Evolutionary conservation across 2,797 vertebrate species (phyloP).

Genomic region (Rhynchonycteris naso): DNA sequence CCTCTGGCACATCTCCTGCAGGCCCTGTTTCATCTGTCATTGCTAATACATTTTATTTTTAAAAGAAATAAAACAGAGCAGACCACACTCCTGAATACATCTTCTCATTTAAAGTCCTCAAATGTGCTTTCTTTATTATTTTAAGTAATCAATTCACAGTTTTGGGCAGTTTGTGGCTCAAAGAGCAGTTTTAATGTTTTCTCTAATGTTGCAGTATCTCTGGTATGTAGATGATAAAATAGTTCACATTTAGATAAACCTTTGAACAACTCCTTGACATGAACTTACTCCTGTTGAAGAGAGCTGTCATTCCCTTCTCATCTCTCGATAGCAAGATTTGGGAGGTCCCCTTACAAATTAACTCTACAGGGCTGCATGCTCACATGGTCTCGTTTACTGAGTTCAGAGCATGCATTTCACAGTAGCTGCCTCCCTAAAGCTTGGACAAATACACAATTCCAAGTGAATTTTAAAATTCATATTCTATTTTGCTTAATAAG

Average conservation of each 20-base stretch:
- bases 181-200: slow-evolving; percentile 79
- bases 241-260: slow-evolving; percentile 73
- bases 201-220: slow-evolving; percentile 77
- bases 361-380: slow-evolving; percentile 73
- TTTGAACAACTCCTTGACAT: slow-evolving; percentile 80
- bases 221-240: slow-evolving; percentile 80
- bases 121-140: slow-evolving; percentile 76
- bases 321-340: slow-evolving; percentile 78
- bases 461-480: slow-evolving; percentile 80
- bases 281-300: slow-evolving; percentile 76
- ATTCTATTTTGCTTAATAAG: slow-evolving; percentile 80
- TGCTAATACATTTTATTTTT: slow-evolving; percentile 28
- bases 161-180: slow-evolving; percentile 62
- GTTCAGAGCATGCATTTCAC: slow-evolving; percentile 53
- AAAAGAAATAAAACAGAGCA: slow-evolving; percentile 66
- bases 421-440: slow-evolving; percentile 60
- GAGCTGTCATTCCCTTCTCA: slow-evolving; percentile 81
- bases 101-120: slow-evolving; percentile 19
- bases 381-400: slow-evolving; percentile 78
- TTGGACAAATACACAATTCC: slow-evolving; percentile 74
- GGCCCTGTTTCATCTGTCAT: slow-evolving; percentile 56
- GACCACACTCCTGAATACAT: slow-evolving; percentile 53
- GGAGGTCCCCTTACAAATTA: slow-evolving; percentile 83
- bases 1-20: slow-evolving; percentile 54
- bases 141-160: slow-evolving; percentile 67